Base-by-base conservation (phyloP, 1,140 invertebrate genomes). In the Rhyacophila brunnea region DNA sequence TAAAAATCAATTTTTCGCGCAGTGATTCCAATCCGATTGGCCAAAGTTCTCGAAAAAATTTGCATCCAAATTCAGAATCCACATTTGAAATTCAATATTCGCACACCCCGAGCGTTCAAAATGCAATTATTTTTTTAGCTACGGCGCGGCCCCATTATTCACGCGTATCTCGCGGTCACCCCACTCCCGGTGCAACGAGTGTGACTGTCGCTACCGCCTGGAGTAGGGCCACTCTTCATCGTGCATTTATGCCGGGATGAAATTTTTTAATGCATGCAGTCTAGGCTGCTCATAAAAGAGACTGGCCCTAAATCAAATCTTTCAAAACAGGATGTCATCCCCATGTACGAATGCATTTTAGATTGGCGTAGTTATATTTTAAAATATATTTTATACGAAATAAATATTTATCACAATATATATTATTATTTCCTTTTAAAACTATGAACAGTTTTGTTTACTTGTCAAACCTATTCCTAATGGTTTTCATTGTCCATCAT, bases 301-400 rank as follows among this genome's bases (percentile, higher is more conserved):
- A 48, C 42, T 42, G 36, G 53, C 44, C 38, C 54, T 62, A 62
- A 62, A 62, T 62, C 60, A 62, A 62, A 52, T 57, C 47, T 54
- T 32, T 45, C 56, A 62, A 62, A 57, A 40, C 48, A 43, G 19
- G 34, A 51, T 62, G 60, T 62, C 60, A 62, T 62, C 48, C 43
- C 20, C 60, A 62, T 40, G 35, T 35, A 18, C 34, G 44, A 49
- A 43, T 52, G 20, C 18, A 15, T 36, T 6, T 35, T 10, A 6
- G 50, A 60, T 50, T 54, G 58, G 20, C 44, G 58, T 60, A 42
- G 6, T 11, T 32, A 44, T 3, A n/a, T 40, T 13, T 6, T 40
- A 5, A n/a, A 40, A 40, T 15, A 40, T 40, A n/a, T n/a, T n/a
- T n/a, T n/a, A n/a, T n/a, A n/a, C n/a, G n/a, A n/a, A n/a, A n/a